Evolutionary conservation across 2,797 vertebrate genomes (phyloP).

Genomic region (Acanthornis magna): DNA sequence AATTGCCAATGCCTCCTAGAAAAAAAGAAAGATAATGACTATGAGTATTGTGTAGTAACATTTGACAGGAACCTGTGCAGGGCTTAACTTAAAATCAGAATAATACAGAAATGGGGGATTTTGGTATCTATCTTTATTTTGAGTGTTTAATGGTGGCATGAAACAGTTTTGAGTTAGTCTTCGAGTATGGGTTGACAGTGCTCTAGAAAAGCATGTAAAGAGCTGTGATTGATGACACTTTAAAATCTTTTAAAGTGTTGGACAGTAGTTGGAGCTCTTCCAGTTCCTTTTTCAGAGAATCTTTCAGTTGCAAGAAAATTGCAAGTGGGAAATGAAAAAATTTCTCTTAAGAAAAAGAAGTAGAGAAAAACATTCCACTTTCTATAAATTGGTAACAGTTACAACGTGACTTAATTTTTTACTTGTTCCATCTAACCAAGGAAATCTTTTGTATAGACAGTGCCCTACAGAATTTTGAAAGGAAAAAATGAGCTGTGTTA

Average conservation of each 20-base stretch:
- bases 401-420: background rate
- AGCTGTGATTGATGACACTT: slow-evolving; percentile 18
- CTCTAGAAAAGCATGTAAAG: background rate
- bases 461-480: background rate
- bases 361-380: background rate
- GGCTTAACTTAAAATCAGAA: background rate
- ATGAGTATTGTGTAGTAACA: background rate
- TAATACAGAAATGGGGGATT: rapidly evolving
- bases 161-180: background rate
- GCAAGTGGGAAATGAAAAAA: background rate
- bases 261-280: slow-evolving; percentile 36
- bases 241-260: slow-evolving; percentile 28
- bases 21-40: background rate
- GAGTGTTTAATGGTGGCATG: background rate
- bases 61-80: background rate
- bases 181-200: slow-evolving; percentile 3
- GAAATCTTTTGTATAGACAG: background rate
- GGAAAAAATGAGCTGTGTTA: background rate
- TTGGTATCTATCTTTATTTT: background rate
- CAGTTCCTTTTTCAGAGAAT: slow-evolving; percentile 10
- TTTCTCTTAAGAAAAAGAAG: background rate
- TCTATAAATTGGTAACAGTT: background rate
- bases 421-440: background rate
- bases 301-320: background rate
- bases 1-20: background rate